A percentile compares a stretch with the other conserved stretches of the same genome.
These are phyloP conservation scores for Pyralis farinalis DNA, from an alignment of 2,888 invertebrate genomes.

Conservation along the genomic window DNA sequence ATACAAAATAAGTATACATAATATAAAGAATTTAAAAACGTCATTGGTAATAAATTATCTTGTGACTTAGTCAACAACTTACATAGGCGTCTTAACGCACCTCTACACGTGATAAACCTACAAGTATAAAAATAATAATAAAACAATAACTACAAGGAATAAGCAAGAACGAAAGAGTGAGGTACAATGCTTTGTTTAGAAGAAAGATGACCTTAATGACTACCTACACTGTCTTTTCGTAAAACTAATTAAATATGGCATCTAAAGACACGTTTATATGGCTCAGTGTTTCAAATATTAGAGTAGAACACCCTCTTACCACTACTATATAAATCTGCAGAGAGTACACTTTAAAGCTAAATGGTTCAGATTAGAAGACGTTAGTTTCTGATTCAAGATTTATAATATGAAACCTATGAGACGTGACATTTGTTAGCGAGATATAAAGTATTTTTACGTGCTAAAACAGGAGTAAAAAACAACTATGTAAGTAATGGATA, in stretches of 20 bases:
- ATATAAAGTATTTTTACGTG: no score
- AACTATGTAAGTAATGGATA: no score
- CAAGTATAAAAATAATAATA: conserved; percentile 30
- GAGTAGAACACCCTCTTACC: conserved; percentile 20
- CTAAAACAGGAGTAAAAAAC: no score
- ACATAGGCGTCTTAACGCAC: conserved; percentile 46
- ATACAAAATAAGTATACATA: conserved; percentile 43
- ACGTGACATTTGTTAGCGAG: no score
- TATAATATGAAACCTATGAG: no score
- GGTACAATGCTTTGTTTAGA: conserved; percentile 46
- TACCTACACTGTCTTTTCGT: conserved; percentile 33
- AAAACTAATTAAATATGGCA: conserved; percentile 65
- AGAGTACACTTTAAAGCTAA: not conserved
- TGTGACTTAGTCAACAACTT: conserved; percentile 77
- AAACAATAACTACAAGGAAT: conserved; percentile 39
- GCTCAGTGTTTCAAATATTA: conserved; percentile 36
- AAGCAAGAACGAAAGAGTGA: conserved; percentile 54
- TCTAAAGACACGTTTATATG: conserved; percentile 65
- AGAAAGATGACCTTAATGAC: conserved; percentile 49
- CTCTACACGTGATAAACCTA: conserved; percentile 38
- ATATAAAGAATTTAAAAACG: conserved; percentile 70
- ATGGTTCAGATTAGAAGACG: not conserved
- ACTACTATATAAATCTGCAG: conserved; percentile 1
- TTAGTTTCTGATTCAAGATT: no score
- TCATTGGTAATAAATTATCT: conserved; percentile 81